These are phyloP conservation scores for Gisinianus flammeolus DNA, from an alignment of 2,888 invertebrate species.

Conservation along the genomic window DNA sequence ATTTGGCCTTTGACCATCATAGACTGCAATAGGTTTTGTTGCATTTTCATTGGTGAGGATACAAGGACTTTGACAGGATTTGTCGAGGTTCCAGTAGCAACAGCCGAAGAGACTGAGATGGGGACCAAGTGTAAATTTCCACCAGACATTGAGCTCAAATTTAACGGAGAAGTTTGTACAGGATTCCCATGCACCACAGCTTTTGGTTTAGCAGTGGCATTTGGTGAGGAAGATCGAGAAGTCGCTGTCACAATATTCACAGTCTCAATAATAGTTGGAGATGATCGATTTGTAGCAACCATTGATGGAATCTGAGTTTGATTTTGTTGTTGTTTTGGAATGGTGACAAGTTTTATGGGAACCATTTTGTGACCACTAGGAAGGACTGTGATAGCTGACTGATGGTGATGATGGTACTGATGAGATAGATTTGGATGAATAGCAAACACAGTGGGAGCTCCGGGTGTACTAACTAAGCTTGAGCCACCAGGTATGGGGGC, in stretches of 20 bases:
- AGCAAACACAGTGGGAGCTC: conserved; percentile 49
- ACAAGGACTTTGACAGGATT: conserved; percentile 60
- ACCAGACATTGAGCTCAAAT: conserved; percentile 41
- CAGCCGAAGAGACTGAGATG: conserved; percentile 50
- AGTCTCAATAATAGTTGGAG: conserved; percentile 54
- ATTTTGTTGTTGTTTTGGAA: conserved; percentile 59
- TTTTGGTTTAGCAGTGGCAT: conserved; percentile 35
- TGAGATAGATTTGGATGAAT: conserved; percentile 56
- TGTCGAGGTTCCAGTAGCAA: conserved; percentile 43
- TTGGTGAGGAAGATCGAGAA: conserved; percentile 51
- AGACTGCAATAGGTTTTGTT: conserved; percentile 43
- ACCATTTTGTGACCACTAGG: conserved; percentile 60
- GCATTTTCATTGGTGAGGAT: conserved; percentile 56
- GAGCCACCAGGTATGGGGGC: conserved; percentile 20
- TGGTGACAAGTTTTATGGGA: conserved; percentile 61
- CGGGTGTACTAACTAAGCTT: conserved; percentile 16
- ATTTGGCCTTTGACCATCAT: conserved; percentile 45
- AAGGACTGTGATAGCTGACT: conserved; percentile 44
- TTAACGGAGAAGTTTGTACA: conserved; percentile 46
- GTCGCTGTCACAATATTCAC: conserved; percentile 49
- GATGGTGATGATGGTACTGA: conserved; percentile 49
- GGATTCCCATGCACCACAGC: conserved; percentile 36
- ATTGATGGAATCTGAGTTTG: conserved; percentile 38
- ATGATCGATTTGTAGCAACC: conserved; percentile 45
- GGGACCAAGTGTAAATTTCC: conserved; percentile 45